phyloP scores from a whole-genome alignment of 2,888 invertebrate species.

The Matsumyia berberina region DNA sequence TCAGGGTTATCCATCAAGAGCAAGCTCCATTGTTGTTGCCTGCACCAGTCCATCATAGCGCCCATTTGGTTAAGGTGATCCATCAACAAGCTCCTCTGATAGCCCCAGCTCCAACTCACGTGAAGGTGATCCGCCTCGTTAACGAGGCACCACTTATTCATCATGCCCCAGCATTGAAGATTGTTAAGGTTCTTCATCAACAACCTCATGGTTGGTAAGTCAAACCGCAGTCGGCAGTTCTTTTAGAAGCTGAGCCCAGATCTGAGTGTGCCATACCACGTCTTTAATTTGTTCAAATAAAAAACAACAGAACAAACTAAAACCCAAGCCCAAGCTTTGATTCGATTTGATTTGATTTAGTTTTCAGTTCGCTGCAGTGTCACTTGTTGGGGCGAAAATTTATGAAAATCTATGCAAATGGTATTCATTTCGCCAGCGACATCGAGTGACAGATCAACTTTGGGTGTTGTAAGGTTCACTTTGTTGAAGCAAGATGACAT shows the following conservation, averaged over 20 bases:
- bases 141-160: slow-evolving; percentile 36
- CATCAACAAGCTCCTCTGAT: slow-evolving; percentile 29
- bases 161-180: slow-evolving; percentile 31
- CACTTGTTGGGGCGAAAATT: background rate
- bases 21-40: background rate
- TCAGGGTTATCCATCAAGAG: background rate
- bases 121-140: slow-evolving; percentile 25
- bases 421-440: slow-evolving; percentile 3
- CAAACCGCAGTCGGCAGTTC: background rate
- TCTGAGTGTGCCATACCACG: slow-evolving; percentile 2
- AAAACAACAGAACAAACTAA: background rate
- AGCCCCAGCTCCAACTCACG: background rate
- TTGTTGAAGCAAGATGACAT: slow-evolving; percentile 3
- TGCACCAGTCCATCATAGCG: background rate
- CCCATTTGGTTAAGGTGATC: slow-evolving; percentile 20
- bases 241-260: background rate
- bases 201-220: slow-evolving; percentile 36
- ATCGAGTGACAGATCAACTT: background rate
- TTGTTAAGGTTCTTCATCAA: slow-evolving; percentile 46
- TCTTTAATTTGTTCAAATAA: slow-evolving; percentile 4
- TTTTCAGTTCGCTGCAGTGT: background rate
- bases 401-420: slow-evolving; percentile 27
- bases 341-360: background rate
- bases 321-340: background rate
- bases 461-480: background rate